Percentiles rank a stretch among this genome's conserved stretches.
These are phyloP conservation scores for Oscheius sp. DNA, from an alignment of 2,888 invertebrate genomes.

Conservation along the genomic window DNA sequence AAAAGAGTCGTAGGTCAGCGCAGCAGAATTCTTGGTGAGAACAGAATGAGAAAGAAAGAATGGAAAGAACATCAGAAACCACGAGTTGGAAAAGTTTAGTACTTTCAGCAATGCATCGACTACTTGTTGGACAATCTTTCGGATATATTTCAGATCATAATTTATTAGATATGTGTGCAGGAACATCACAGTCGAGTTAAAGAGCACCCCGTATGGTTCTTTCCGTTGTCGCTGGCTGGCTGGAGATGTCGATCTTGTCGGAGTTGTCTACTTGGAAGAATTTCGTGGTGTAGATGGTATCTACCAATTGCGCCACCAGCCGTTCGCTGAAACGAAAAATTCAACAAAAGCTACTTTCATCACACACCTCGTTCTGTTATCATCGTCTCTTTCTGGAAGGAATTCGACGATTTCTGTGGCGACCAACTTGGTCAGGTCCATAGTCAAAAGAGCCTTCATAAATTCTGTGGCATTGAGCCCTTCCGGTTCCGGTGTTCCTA, in stretches of 20 bases:
- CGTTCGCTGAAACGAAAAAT: conserved; percentile 54
- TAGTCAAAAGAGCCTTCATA: conserved; percentile 59
- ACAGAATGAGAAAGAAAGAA: no score
- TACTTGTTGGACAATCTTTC: no score
- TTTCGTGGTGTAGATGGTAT: conserved; percentile 63
- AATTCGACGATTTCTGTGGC: conserved; percentile 69
- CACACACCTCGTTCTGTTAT: conserved; percentile 51
- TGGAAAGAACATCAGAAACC: no score
- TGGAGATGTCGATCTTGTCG: conserved; percentile 21
- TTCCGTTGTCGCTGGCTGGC: conserved; percentile 2
- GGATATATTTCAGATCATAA: no score
- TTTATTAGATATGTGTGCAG: not conserved
- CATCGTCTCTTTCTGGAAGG: conserved; percentile 61
- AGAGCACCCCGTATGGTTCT: not conserved
- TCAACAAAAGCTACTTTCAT: not conserved
- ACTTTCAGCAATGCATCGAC: no score
- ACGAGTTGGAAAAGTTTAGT: no score
- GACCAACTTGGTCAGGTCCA: conserved; percentile 59
- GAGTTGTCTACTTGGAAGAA: conserved; percentile 48
- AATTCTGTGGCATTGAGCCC: conserved; percentile 67
- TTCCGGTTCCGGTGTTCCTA: conserved; percentile 63
- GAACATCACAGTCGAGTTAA: not conserved
- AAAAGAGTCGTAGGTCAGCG: no score
- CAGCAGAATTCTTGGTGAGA: no score
- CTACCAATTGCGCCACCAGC: conserved; percentile 60